Percentiles rank a stretch among this genome's conserved stretches.
Evolutionary conservation across 1,140 invertebrate species (phyloP).

Genomic region (Pogonus chalceus): DNA sequence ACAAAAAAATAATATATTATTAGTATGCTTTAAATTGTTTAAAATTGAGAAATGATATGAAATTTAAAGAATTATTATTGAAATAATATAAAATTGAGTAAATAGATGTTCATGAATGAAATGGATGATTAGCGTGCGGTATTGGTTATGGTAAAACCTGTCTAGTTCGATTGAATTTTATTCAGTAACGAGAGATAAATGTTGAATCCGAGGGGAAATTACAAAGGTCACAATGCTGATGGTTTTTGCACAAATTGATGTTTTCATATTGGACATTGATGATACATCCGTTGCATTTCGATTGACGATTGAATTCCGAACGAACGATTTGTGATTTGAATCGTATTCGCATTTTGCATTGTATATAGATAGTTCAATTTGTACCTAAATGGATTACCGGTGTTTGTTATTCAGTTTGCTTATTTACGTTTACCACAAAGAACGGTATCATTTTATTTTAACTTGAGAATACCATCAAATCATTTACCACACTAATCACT

Average conservation of each 20-base stretch:
- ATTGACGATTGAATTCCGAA: neutral
- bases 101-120: neutral
- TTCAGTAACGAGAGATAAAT: neutral
- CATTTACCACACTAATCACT: no score
- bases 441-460: no score
- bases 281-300: neutral
- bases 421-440: no score
- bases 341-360: neutral
- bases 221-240: neutral
- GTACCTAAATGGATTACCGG: neutral
- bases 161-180: neutral
- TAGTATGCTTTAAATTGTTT: neutral
- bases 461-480: no score
- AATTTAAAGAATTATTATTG: neutral
- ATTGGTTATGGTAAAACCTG: neutral
- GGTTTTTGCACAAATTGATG: slow-evolving; percentile 1
- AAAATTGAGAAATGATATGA: neutral
- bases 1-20: no score
- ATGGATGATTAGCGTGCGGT: neutral
- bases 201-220: neutral
- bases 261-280: neutral
- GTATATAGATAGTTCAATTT: neutral
- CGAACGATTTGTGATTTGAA: neutral
- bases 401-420: neutral
- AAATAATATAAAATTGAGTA: neutral